These are phyloP conservation scores for Zoanthus sociatus DNA, from an alignment of 92 coral and sea anemone genomes.

Conservation along the genomic window DNA sequence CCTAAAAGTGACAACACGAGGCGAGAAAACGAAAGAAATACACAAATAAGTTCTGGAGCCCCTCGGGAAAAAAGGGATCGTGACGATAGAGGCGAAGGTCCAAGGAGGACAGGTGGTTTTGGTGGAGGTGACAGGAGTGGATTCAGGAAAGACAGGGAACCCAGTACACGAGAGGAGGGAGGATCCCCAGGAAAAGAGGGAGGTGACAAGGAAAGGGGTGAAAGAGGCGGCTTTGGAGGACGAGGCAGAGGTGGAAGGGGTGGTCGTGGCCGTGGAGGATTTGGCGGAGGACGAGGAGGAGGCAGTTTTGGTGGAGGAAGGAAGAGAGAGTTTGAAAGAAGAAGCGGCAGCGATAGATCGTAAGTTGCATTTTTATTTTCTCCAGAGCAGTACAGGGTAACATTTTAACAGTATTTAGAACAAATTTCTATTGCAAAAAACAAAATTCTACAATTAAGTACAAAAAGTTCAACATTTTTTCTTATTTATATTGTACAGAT, in stretches of 20 bases:
- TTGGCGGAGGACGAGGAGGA: conserved; percentile 84
- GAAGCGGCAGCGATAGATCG: conserved; percentile 98
- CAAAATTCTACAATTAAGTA: no score
- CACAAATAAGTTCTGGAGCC: conserved; percentile 86
- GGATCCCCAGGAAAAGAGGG: conserved; percentile 86
- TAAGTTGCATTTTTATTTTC: conserved; percentile 61
- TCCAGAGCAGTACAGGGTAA: no score
- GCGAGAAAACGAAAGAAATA: conserved; percentile 95
- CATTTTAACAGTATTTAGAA: neutral
- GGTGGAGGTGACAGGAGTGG: conserved; percentile 78
- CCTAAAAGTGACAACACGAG: conserved; percentile 81
- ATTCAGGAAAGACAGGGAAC: conserved; percentile 74
- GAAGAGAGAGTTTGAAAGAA: conserved; percentile 94
- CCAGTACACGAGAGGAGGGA: conserved; percentile 70
- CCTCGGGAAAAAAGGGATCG: conserved; percentile 78
- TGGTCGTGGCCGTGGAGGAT: conserved; percentile 74
- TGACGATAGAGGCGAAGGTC: conserved; percentile 84
- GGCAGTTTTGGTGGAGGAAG: conserved; percentile 78
- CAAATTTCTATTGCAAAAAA: neutral
- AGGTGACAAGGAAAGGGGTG: conserved; percentile 74
- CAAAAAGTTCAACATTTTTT: no score
- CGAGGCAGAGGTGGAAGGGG: conserved; percentile 82
- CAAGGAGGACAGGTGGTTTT: conserved; percentile 72
- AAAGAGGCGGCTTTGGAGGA: conserved; percentile 77
- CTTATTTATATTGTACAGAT: no score